phyloP scores from a whole-genome alignment of 1,140 invertebrate genomes.

The Cyphomyrmex costatus region DNA sequence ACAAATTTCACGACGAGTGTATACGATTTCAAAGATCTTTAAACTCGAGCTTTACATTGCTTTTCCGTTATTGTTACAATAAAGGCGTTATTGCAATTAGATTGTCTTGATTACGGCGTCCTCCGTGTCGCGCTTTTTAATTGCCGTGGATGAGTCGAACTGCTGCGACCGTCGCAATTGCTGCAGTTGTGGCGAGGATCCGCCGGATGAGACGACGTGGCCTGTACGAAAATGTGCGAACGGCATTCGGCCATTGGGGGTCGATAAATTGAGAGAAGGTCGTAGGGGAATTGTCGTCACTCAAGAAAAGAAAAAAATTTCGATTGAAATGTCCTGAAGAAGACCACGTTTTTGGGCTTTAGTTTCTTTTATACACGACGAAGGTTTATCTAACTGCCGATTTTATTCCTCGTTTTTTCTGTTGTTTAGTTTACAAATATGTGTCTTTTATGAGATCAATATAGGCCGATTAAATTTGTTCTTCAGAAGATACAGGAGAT shows the following conservation, averaged over 20 bases:
- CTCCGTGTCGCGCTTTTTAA: constrained; percentile 19
- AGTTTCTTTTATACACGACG: neutral
- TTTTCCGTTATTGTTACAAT: neutral
- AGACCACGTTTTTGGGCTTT: neutral
- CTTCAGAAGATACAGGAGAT: neutral
- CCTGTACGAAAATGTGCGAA: constrained; percentile 26
- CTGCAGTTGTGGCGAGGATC: constrained; percentile 41
- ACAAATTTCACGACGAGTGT: neutral
- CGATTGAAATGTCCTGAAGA: neutral
- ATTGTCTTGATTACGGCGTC: constrained; percentile 44
- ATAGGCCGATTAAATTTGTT: neutral
- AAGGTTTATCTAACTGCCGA: neutral
- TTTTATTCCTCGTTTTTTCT: no score
- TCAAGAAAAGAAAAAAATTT: constrained; percentile 28
- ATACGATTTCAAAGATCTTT: neutral
- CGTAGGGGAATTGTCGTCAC: constrained; percentile 35
- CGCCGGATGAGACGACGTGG: constrained; percentile 8
- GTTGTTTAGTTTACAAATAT: neutral
- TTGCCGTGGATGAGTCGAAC: constrained; percentile 7
- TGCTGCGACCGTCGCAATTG: constrained; percentile 27
- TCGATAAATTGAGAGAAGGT: constrained; percentile 64
- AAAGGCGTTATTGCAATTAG: constrained; percentile 34
- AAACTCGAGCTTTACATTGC: neutral
- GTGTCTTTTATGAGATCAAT: neutral
- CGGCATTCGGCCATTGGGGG: constrained; percentile 2